phyloP scores from a whole-genome alignment of 2,888 invertebrate species.

The Apodemia mormo region DNA sequence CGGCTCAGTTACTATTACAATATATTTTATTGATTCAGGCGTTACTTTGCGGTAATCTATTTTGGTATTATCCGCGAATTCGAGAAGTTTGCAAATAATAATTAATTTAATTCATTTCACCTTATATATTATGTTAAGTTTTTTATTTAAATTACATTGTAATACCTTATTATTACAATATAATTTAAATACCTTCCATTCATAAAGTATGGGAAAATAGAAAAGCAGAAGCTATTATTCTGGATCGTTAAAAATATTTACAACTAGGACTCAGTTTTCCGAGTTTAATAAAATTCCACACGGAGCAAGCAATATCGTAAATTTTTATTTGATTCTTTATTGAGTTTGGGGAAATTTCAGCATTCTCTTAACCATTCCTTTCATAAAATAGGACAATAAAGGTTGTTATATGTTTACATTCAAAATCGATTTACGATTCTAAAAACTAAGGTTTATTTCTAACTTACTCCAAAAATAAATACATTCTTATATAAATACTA shows the following conservation, averaged over 20 bases:
- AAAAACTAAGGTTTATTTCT: background rate
- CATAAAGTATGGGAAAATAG: background rate
- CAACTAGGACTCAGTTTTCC: background rate
- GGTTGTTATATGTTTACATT: background rate
- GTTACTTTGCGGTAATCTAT: too few species aligned
- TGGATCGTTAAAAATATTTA: background rate
- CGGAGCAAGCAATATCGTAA: background rate
- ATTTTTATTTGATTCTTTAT: background rate
- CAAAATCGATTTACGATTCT: background rate
- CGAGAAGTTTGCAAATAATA: too few species aligned
- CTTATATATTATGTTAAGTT: too few species aligned
- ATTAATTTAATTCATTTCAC: too few species aligned
- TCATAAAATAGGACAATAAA: background rate
- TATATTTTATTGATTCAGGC: too few species aligned
- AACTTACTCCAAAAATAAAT: background rate
- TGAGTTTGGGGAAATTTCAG: background rate
- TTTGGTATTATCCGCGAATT: too few species aligned
- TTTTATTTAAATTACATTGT: too few species aligned
- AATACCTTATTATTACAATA: too few species aligned
- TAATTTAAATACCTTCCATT: too few species aligned
- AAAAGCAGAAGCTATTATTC: background rate
- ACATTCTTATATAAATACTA: too few species aligned
- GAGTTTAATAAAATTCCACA: conserved; percentile 1
- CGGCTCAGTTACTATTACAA: too few species aligned
- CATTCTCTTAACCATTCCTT: background rate